Conservation (phyloP, 2,113 vertebrate species). For the Megaleporinus macrocephalus region DNA sequence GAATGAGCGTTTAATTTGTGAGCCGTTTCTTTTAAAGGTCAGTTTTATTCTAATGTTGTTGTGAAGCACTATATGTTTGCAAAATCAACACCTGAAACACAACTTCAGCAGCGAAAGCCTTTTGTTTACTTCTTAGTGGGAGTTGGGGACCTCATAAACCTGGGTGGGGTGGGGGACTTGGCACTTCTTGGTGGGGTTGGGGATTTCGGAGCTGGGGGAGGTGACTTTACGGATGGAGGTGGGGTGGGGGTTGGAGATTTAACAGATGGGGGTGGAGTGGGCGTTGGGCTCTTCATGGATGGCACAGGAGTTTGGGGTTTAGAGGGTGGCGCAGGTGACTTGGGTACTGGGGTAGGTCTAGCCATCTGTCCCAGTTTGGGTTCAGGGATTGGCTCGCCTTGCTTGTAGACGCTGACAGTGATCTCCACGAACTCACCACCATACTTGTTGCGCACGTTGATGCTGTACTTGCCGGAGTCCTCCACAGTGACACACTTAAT, state of each 20-base stretch:
- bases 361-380: constrained; percentile 79
- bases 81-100: constrained; percentile 22
- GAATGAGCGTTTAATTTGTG: not conserved
- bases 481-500: constrained; percentile 90
- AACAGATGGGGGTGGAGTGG: constrained; percentile 52
- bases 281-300: constrained; percentile 59
- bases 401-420: constrained; percentile 95
- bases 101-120: constrained; percentile 25
- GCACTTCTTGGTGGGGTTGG: constrained; percentile 50
- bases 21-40: constrained; percentile 10
- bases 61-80: constrained; percentile 57
- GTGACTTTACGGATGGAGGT: constrained; percentile 63
- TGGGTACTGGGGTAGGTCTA: constrained; percentile 60
- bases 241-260: constrained; percentile 70
- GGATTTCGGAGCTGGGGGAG: constrained; percentile 55
- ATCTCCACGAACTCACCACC: constrained; percentile 97
- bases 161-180: constrained; percentile 53
- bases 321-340: constrained; percentile 44
- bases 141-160: constrained; percentile 46
- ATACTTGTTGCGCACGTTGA: constrained; percentile 95
- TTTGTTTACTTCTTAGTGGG: constrained; percentile 71
- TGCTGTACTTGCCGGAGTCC: constrained; percentile 96
- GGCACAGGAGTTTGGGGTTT: constrained; percentile 58
- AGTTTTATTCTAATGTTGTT: constrained; percentile 52
- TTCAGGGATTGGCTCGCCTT: constrained; percentile 88